These are phyloP conservation scores for Hedya salicella DNA, from an alignment of 2,888 invertebrate genomes.

Conservation along the genomic window DNA sequence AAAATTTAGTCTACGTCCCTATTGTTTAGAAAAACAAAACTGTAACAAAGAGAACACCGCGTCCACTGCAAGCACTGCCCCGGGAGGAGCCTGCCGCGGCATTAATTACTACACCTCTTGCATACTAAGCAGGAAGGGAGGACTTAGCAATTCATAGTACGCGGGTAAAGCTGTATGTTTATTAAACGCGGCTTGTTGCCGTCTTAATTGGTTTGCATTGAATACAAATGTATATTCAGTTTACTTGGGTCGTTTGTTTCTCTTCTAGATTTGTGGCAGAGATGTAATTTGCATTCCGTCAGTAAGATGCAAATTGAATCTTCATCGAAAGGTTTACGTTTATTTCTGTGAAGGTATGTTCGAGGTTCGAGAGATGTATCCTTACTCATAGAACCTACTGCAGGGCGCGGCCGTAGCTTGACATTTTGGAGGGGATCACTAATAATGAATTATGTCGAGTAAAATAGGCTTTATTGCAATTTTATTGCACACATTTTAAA, in stretches of 20 bases:
- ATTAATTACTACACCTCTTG: slow-evolving; percentile 41
- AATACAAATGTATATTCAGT: slow-evolving; percentile 11
- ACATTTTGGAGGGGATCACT: too few species aligned
- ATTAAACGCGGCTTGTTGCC: slow-evolving; percentile 12
- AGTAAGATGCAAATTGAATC: too few species aligned
- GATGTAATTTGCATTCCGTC: neutral
- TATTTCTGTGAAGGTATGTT: neutral
- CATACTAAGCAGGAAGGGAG: slow-evolving; percentile 32
- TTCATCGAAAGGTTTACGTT: too few species aligned
- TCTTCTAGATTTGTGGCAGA: neutral
- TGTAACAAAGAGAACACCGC: slow-evolving; percentile 23
- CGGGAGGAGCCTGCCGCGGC: slow-evolving; percentile 29
- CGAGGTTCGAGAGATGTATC: too few species aligned
- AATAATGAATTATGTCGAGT: too few species aligned
- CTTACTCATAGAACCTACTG: too few species aligned
- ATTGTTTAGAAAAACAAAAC: neutral
- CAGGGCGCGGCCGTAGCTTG: too few species aligned
- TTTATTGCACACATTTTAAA: too few species aligned
- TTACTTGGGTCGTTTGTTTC: neutral
- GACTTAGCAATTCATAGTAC: slow-evolving; percentile 35
- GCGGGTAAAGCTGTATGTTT: slow-evolving; percentile 15
- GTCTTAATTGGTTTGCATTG: slow-evolving; percentile 30
- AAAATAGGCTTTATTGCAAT: too few species aligned
- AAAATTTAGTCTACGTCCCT: neutral
- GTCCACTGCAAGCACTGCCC: neutral